Conservation (phyloP, 2,113 vertebrate species). For the Apaloderma vittatum region DNA sequence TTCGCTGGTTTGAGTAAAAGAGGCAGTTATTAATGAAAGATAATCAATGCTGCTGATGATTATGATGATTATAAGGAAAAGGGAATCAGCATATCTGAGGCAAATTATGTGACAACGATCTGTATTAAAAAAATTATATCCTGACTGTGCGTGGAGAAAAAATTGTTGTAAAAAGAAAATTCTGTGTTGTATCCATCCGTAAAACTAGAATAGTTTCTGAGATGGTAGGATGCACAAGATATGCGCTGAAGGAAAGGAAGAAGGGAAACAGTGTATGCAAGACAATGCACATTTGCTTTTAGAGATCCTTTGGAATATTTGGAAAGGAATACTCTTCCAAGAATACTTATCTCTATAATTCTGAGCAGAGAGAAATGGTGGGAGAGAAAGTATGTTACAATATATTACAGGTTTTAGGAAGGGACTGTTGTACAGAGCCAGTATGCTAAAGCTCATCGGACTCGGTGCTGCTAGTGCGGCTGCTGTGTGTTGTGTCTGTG, state of each 20-base stretch:
- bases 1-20: neutral
- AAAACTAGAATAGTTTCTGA: neutral
- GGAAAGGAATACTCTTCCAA: neutral
- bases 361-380: neutral
- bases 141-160: neutral
- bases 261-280: neutral
- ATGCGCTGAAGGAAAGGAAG: neutral
- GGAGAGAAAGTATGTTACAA: neutral
- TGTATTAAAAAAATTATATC: neutral
- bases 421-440: neutral
- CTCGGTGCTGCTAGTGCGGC: rapidly evolving
- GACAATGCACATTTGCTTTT: neutral
- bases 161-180: neutral
- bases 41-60: neutral
- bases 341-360: neutral
- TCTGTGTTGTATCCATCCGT: neutral
- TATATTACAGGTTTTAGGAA: neutral
- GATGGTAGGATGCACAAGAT: neutral
- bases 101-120: neutral
- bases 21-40: neutral
- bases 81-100: neutral
- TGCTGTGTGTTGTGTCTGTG: neutral
- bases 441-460: neutral
- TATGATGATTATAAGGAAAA: neutral
- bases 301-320: neutral